These are phyloP conservation scores for Morinoia aosen DNA, from an alignment of 2,888 invertebrate genomes.

Conservation along the genomic window DNA sequence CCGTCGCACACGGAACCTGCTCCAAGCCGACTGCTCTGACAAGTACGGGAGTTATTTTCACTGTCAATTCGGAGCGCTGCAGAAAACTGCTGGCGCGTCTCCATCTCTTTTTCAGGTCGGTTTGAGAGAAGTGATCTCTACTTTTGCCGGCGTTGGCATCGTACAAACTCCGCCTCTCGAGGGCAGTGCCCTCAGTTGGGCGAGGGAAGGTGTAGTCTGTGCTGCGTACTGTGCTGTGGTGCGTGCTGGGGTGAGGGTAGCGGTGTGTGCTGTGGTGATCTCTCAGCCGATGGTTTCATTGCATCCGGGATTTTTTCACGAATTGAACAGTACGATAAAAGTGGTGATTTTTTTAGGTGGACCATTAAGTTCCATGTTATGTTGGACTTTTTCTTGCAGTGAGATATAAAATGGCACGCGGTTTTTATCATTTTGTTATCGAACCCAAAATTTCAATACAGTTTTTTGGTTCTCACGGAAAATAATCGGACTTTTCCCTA, in stretches of 20 bases:
- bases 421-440: neutral
- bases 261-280: neutral
- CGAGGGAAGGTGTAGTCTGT: neutral
- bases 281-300: too few relatives aligned
- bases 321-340: neutral
- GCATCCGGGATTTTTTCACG: neutral
- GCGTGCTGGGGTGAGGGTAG: constrained; percentile 24
- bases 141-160: neutral
- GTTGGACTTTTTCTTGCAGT: neutral
- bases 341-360: neutral
- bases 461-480: neutral
- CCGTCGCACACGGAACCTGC: neutral
- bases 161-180: neutral
- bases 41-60: neutral
- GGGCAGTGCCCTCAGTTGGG: neutral
- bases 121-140: neutral
- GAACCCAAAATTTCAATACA: neutral
- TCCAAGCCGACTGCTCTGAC: neutral
- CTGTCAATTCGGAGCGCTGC: neutral
- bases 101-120: neutral
- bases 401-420: neutral
- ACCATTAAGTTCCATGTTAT: neutral
- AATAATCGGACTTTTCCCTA: neutral
- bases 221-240: constrained; percentile 5
- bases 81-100: constrained; percentile 2